Evolutionary conservation across 2,797 vertebrate genomes (phyloP).

Genomic region (Mus spretus): DNA sequence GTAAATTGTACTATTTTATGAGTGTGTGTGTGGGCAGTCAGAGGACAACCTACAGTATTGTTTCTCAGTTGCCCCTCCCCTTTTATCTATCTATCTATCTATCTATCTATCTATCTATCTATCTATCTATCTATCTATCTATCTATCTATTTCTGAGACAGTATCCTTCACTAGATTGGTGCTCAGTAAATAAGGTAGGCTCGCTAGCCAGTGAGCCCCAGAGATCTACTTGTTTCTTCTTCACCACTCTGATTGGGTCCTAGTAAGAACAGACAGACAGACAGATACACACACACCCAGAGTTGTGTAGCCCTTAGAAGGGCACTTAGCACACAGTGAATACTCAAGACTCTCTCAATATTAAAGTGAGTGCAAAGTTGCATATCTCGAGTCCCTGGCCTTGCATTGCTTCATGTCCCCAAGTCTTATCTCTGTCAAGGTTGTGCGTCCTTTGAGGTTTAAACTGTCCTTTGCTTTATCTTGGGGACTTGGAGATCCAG

Average conservation of each 20-base stretch:
- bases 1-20: not conserved
- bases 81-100: not conserved
- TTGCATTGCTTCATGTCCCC: constrained; percentile 57
- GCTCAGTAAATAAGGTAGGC: not conserved
- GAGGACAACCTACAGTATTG: not conserved
- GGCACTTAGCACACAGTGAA: not conserved
- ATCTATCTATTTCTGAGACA: not conserved
- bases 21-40: too few relatives aligned
- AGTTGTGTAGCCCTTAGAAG: not conserved
- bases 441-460: constrained; percentile 59
- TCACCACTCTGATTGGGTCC: not conserved
- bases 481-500: constrained; percentile 33
- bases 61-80: not conserved
- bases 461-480: constrained; percentile 57
- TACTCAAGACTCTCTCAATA: not conserved
- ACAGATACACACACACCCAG: not conserved
- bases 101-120: not conserved
- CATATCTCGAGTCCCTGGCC: not conserved
- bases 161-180: too few relatives aligned
- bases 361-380: not conserved
- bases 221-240: not conserved
- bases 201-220: not conserved
- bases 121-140: not conserved
- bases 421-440: constrained; percentile 58
- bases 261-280: not conserved